Evolutionary conservation across 2,888 invertebrate species (phyloP).

Genomic region (Cantharis rustica): DNA sequence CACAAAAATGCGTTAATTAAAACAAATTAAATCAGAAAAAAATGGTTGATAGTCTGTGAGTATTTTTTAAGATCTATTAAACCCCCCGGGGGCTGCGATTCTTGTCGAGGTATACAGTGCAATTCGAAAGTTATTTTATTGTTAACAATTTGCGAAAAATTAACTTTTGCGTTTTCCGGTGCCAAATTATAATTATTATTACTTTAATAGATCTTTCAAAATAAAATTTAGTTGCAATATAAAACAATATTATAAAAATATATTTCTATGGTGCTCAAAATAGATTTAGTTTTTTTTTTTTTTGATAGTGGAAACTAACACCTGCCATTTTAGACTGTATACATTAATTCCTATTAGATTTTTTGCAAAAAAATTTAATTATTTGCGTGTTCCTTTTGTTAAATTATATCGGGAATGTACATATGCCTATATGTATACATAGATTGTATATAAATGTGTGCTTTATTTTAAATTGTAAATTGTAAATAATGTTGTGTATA

Average conservation of each 20-base stretch:
- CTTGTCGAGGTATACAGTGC: neutral
- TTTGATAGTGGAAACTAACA: constrained; percentile 16
- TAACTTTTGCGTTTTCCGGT: neutral
- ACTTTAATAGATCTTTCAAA: constrained; percentile 14
- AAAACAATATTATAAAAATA: constrained; percentile 5
- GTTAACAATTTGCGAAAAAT: neutral
- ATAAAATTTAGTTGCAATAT: constrained; percentile 19
- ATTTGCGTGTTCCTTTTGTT: constrained; percentile 28
- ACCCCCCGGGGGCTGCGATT: neutral
- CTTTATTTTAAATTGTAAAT: constrained; percentile 31
- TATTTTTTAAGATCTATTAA: neutral
- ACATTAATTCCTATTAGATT: neutral
- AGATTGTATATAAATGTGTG: constrained; percentile 23
- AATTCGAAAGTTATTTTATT: neutral
- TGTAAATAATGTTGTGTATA: constrained; percentile 33
- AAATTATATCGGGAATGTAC: constrained; percentile 26
- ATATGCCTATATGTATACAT: constrained; percentile 30
- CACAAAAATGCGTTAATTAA: neutral
- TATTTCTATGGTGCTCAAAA: constrained; percentile 30
- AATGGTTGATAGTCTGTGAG: neutral
- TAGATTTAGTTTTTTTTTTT: constrained; percentile 22
- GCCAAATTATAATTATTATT: neutral
- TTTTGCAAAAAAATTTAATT: constrained; percentile 10
- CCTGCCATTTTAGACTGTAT: constrained; percentile 18
- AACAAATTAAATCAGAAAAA: neutral